Percentiles rank a stretch among this genome's conserved stretches.
phyloP scores from a whole-genome alignment of 2,113 vertebrate species.

The Tetrao urogallus region DNA sequence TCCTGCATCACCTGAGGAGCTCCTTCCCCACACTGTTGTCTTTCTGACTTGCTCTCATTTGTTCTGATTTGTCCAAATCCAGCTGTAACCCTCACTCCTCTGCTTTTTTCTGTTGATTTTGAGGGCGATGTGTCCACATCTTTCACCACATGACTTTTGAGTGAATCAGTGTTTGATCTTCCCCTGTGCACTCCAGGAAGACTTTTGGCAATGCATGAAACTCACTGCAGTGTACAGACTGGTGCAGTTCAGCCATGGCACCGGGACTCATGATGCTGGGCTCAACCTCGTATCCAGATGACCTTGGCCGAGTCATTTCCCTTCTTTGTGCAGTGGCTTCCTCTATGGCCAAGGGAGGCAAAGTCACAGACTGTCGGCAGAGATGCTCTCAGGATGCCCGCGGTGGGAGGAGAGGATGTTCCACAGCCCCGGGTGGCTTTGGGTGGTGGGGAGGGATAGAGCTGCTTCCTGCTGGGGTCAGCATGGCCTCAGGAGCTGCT shows the following conservation, averaged over 20 bases:
- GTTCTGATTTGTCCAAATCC: background rate
- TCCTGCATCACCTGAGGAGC: background rate
- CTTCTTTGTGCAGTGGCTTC: slow-evolving; percentile 50
- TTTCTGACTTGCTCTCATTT: background rate
- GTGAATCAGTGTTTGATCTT: background rate
- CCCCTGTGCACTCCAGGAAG: background rate
- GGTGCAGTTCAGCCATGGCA: accelerated
- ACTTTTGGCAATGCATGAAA: background rate
- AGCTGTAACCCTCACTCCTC: background rate
- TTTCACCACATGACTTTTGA: background rate
- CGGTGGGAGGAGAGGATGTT: background rate
- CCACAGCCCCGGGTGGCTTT: background rate
- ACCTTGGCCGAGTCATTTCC: slow-evolving; percentile 58
- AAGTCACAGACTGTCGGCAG: background rate
- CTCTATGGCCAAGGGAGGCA: background rate
- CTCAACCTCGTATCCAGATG: slow-evolving; percentile 16
- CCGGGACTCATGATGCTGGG: background rate
- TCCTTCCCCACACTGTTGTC: accelerated
- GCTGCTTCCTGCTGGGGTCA: background rate
- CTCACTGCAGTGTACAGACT: background rate
- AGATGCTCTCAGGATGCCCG: background rate
- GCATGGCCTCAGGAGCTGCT: background rate
- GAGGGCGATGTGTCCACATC: accelerated
- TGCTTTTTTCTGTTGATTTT: background rate
- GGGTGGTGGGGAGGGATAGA: background rate